Evolutionary conservation across 2,797 vertebrate genomes (phyloP).

Genomic region (Dallia pectoralis): DNA sequence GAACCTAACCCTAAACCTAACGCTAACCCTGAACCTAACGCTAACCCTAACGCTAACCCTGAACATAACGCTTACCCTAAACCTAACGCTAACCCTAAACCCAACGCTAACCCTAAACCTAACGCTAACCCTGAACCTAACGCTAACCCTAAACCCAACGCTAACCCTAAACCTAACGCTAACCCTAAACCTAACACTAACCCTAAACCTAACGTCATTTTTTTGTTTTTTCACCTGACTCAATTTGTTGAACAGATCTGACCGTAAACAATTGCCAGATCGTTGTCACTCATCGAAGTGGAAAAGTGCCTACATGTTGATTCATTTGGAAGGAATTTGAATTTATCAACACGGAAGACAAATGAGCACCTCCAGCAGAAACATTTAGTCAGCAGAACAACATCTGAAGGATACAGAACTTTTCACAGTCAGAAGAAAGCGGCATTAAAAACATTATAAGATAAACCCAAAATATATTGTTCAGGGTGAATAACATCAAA

Average conservation of each 20-base stretch:
- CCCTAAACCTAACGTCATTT: too few species aligned
- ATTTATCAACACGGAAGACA: neutral
- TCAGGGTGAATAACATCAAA: neutral
- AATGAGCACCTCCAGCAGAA: neutral
- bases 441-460: neutral
- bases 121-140: too few species aligned
- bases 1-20: too few species aligned
- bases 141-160: too few species aligned
- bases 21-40: too few species aligned
- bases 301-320: neutral
- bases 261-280: neutral
- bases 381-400: neutral
- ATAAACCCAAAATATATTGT: neutral
- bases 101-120: too few species aligned
- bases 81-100: too few species aligned
- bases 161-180: too few species aligned
- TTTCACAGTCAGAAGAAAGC: neutral
- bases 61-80: too few species aligned
- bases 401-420: neutral
- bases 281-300: neutral
- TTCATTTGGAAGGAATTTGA: neutral
- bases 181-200: too few species aligned
- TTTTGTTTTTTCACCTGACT: neutral
- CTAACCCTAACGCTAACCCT: too few species aligned
- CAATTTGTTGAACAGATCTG: neutral